A percentile compares a stretch with the other conserved stretches of the same genome.
phyloP scores from a whole-genome alignment of 2,797 vertebrate species.

The Geotrypetes seraphini region DNA sequence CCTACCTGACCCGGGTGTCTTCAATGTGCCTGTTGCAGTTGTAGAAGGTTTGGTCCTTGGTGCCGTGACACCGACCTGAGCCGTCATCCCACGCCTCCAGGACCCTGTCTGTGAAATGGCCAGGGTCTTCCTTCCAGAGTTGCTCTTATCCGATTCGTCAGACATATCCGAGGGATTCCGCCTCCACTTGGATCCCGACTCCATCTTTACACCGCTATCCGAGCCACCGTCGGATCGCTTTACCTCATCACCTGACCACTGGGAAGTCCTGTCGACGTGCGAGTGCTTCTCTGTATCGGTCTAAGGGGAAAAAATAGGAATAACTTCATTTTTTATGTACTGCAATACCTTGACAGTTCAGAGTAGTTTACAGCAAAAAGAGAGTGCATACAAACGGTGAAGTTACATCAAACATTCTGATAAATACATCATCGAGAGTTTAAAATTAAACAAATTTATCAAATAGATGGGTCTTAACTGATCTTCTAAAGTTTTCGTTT shows the following conservation, averaged over 20 bases:
- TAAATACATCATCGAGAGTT: too few species aligned
- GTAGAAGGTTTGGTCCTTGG: constrained; percentile 76
- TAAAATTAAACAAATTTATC: too few species aligned
- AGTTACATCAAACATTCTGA: too few species aligned
- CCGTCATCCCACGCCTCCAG: constrained; percentile 88
- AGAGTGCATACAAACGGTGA: too few species aligned
- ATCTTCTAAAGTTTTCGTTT: too few species aligned
- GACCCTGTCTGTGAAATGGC: constrained; percentile 84
- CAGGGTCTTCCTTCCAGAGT: constrained; percentile 71
- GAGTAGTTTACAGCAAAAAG: too few species aligned
- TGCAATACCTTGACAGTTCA: too few species aligned
- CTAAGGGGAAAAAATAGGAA: too few species aligned
- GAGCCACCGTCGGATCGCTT: constrained; percentile 79
- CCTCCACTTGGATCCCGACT: constrained; percentile 75
- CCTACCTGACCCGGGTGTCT: constrained; percentile 80
- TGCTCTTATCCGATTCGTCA: constrained; percentile 87
- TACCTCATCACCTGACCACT: constrained; percentile 78
- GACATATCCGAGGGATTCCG: constrained; percentile 84
- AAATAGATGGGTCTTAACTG: too few species aligned
- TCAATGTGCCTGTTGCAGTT: constrained; percentile 49
- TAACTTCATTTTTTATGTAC: too few species aligned
- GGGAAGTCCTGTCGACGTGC: constrained; percentile 59
- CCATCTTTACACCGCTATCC: constrained; percentile 80
- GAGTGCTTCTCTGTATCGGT: constrained; percentile 89
- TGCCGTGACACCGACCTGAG: constrained; percentile 87